Evolutionary conservation across 2,797 vertebrate genomes (phyloP), one percentile per base, ranked within the genome.

Genomic region (Eutrigla gurnardus): DNA sequence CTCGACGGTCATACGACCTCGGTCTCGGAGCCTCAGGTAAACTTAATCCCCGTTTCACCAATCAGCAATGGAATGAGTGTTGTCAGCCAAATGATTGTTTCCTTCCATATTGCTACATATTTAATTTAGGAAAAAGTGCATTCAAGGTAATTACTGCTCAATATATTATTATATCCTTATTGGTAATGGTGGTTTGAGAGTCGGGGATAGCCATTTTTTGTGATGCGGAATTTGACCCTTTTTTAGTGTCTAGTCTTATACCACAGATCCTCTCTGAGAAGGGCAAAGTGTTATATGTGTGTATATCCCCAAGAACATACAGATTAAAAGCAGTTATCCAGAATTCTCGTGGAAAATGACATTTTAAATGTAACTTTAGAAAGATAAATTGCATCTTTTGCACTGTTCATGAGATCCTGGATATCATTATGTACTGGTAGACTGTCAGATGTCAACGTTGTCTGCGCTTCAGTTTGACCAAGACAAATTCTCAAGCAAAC

Each of bases 21-120:
- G 98, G 0, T 99, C 98, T 32, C 91, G 97, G 73, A 99, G 98
- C 91, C 96, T 99, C 92, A 99, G 98, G 98, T 99, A 77, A 17
- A 25, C 25, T 6, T 13, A 1, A 61, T 33, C 5, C 15, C 6
- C 8, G 76, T 25, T 39, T 43, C 11, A 57, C 7, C 7, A 25
- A 25, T 25, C 37, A 10, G 3, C 11, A 33, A 1, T 13, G 3
- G 6, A 70, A 50, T 52, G 2, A 39, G 25, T 73, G 18, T 25
- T 17, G 13, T 65, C n/a, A 4, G 2, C 47, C 37, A 35, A 74
- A 37, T 1, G 1, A 13, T 18, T 8, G 13, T 36, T 40, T 54
- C 6, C 4, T 12, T 45, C 2, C 25, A 6, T 11, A 15, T n/a
- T n/a, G 10, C 3, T 36, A n/a, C 43, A 40, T 35, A 40, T 62